A percentile compares a stretch with the other conserved stretches of the same genome.
phyloP scores from a whole-genome alignment of 2,113 vertebrate genomes.

The Scomber colias region DNA sequence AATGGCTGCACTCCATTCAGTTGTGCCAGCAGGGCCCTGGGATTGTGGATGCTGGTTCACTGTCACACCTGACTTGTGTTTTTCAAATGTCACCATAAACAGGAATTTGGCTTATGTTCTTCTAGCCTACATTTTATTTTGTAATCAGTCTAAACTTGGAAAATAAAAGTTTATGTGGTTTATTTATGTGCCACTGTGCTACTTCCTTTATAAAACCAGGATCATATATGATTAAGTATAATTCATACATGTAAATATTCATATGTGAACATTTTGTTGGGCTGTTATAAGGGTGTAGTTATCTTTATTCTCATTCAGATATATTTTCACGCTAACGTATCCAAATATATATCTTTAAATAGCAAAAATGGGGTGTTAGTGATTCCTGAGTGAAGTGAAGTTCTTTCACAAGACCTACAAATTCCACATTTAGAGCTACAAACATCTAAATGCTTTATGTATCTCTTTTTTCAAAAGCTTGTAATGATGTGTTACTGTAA shows the following conservation, averaged over 20 bases:
- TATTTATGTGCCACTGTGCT: no score
- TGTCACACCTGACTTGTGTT: background rate
- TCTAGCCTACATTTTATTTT: no score
- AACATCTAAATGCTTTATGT: no score
- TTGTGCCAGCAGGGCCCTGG: background rate
- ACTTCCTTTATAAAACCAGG: background rate
- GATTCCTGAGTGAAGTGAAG: no score
- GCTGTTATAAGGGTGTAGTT: background rate
- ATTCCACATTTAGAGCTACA: no score
- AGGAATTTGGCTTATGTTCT: background rate
- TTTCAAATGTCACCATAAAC: background rate
- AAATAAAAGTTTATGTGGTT: no score
- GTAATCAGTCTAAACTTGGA: no score
- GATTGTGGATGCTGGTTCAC: background rate
- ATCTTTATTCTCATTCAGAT: no score
- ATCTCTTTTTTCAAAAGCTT: background rate
- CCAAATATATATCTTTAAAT: no score
- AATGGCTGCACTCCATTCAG: background rate
- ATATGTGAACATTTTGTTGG: background rate
- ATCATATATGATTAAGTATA: background rate
- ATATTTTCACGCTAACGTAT: no score
- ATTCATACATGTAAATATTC: conserved; percentile 4
- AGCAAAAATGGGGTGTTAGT: no score
- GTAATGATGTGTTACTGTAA: background rate
- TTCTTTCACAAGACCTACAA: no score